Base-by-base conservation (phyloP, 2,888 invertebrate genomes). In the Steinernema scapterisci region DNA sequence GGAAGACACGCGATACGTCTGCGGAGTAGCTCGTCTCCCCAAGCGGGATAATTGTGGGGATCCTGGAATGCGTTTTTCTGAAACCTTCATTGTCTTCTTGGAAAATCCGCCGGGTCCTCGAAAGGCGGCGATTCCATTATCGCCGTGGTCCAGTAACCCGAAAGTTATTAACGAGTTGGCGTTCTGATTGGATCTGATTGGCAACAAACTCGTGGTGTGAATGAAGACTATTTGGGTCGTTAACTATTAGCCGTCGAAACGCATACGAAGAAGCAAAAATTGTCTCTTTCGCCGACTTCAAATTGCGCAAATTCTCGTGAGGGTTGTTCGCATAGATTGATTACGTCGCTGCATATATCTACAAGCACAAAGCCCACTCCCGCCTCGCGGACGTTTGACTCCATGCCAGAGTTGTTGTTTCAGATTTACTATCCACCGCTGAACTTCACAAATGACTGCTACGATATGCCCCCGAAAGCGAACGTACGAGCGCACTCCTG, bases 361-460 rank as follows among this genome's bases (percentile, higher is more conserved):
- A 63, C 63, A 63, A 63, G 16, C 63, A 63, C 31, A 63, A 7
- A 63, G 5, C 6, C 13, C 31, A 25, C 38, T 19, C 48, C 5
- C 19, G 63, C 63, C 9, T 31, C 16, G 63, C 38, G 38, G 3
- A 9, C 38, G 38, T 9, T 6, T 38, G 9, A 31, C 31, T 13
- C 27, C 7, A 25, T 46, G 31, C 46, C 56, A 27, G n/a, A n/a
- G 16, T 38, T 38, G 11, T 23, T 44, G 0, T 78, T 85, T 63
- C 81, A 86, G 86, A 81, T 86, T 11, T 86, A 86, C 76, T 85
- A 85, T 76, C 82, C 81, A 7, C 86, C 86, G 9, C 79, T 83
- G 74, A 86, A 86, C 76, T 86, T 86, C 77, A 85, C 86, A 13
- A 82, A 86, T 73, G 77, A 84, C 11, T 86, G 86, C 75, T 85